Evolutionary conservation across 1,140 invertebrate species (phyloP).

Genomic region (Nymphalis io): DNA sequence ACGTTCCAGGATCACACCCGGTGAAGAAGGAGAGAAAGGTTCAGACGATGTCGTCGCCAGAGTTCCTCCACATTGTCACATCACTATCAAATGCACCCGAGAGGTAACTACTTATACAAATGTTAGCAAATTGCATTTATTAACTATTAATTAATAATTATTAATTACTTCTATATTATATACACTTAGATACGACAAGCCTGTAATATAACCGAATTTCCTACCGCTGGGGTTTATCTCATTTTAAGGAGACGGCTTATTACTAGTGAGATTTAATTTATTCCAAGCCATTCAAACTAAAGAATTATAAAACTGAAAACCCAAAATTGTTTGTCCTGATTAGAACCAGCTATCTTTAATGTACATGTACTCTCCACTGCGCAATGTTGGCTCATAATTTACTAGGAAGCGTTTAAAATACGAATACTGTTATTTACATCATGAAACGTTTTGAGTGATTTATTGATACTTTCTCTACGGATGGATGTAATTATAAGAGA

Average conservation of each 20-base stretch:
- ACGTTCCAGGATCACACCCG: constrained; percentile 52
- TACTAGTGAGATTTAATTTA: too few relatives aligned
- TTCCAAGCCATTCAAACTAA: too few relatives aligned
- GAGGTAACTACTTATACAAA: constrained; percentile 83
- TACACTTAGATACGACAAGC: too few relatives aligned
- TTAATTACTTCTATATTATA: too few relatives aligned
- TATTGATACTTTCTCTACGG: neutral
- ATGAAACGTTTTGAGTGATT: neutral
- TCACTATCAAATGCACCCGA: constrained; percentile 94
- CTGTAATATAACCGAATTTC: neutral
- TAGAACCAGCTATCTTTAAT: too few relatives aligned
- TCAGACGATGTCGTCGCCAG: constrained; percentile 54
- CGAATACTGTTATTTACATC: neutral
- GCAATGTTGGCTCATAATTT: too few relatives aligned
- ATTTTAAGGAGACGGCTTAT: too few relatives aligned
- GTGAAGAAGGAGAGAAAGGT: constrained; percentile 61
- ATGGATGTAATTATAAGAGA: constrained; percentile 13
- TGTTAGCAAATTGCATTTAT: neutral
- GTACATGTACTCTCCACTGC: too few relatives aligned
- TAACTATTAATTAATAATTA: neutral
- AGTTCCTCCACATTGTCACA: constrained; percentile 94
- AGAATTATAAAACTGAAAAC: too few relatives aligned
- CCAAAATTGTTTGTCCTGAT: too few relatives aligned
- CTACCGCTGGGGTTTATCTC: too few relatives aligned
- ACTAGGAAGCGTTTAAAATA: too few relatives aligned